These are phyloP conservation scores for Metridium senile DNA, from an alignment of 92 coral and sea anemone species.

Conservation along the genomic window DNA sequence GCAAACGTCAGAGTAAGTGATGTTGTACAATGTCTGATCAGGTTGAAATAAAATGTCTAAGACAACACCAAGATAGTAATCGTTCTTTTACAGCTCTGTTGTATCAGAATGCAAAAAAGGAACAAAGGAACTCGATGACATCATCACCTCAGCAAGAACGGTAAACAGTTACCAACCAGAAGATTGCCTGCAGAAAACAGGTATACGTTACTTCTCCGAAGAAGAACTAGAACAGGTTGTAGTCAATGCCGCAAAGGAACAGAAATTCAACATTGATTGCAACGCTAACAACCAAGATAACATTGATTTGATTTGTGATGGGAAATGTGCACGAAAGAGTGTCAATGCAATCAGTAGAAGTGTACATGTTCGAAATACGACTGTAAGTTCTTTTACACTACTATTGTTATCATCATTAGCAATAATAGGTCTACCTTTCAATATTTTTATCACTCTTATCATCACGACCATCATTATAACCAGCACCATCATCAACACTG, in stretches of 20 bases:
- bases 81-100: background rate
- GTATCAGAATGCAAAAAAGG: conserved; percentile 15
- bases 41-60: background rate
- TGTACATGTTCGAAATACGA: too few relatives aligned
- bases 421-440: too few relatives aligned
- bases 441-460: too few relatives aligned
- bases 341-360: background rate
- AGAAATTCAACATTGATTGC: conserved; percentile 9
- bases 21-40: too few relatives aligned
- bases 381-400: too few relatives aligned
- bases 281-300: background rate
- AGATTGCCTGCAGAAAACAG: conserved; percentile 3
- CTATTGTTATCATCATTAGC: too few relatives aligned
- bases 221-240: background rate
- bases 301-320: background rate
- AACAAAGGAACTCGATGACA: background rate
- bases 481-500: background rate
- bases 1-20: too few relatives aligned
- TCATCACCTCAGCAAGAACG: background rate
- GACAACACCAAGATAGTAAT: background rate
- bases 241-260: background rate
- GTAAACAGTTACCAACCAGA: background rate
- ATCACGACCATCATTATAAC: background rate
- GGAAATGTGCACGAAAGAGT: background rate
- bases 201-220: conserved; percentile 5